phyloP scores from a whole-genome alignment of 2,888 invertebrate species.

The Germaria angustata region DNA sequence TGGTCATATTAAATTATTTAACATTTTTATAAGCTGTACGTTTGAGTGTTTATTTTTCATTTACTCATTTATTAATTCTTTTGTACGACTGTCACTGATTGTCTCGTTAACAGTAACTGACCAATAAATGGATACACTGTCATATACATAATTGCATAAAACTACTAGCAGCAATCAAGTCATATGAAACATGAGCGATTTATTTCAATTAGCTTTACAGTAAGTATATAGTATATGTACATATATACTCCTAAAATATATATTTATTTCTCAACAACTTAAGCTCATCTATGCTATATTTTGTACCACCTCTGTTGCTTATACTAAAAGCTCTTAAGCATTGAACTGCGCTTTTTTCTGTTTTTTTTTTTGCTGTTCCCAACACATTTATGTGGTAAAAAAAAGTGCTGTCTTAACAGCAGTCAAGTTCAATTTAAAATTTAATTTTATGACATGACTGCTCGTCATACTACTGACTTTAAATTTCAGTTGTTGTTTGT shows the following conservation, averaged over 20 bases:
- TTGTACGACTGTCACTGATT: conserved; percentile 8
- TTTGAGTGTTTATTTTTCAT: neutral
- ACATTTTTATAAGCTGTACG: conserved; percentile 60
- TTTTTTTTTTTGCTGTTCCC: neutral
- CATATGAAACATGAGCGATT: neutral
- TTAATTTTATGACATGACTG: conserved; percentile 58
- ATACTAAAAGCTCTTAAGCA: conserved; percentile 4
- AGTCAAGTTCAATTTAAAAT: conserved; percentile 56
- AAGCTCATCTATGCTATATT: neutral
- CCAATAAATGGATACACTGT: neutral
- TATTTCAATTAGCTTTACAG: neutral
- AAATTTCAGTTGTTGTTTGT: conserved; percentile 31
- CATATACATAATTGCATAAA: too few relatives aligned
- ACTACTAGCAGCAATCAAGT: neutral
- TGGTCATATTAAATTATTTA: conserved; percentile 66
- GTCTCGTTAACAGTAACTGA: conserved; percentile 7
- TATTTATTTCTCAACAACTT: too few relatives aligned
- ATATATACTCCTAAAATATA: too few relatives aligned
- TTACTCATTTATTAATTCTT: neutral
- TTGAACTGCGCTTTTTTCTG: neutral
- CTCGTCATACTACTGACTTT: conserved; percentile 61
- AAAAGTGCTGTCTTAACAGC: conserved; percentile 41
- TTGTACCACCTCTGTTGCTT: neutral
- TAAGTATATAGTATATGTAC: too few relatives aligned
- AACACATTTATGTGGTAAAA: neutral